Percentiles rank a stretch among this genome's conserved stretches.
Conservation (phyloP, 2,888 invertebrate genomes). For the Rhamphomyia laevipes region DNA sequence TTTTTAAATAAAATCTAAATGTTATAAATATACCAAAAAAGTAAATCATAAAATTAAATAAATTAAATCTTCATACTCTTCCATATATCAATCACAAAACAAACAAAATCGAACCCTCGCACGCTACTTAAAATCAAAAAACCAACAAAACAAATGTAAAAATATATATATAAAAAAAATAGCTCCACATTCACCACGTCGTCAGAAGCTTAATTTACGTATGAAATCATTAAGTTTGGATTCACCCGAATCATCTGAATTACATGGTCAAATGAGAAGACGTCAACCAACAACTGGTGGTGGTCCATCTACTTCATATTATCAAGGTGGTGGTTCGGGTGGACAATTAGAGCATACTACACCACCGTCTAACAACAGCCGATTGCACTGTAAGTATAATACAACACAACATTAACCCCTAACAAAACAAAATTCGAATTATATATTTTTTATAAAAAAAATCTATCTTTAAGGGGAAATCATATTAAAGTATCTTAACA, state of each 20-base stretch:
- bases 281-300: slow-evolving; percentile 39
- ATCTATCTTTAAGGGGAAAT: too few relatives aligned
- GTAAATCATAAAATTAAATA: too few relatives aligned
- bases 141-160: slow-evolving; percentile 1
- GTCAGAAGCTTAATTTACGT: slow-evolving; percentile 90
- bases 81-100: slow-evolving; percentile 7
- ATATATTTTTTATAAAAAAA: too few relatives aligned
- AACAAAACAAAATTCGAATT: too few relatives aligned
- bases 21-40: too few relatives aligned
- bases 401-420: neutral
- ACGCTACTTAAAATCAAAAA: slow-evolving; percentile 8
- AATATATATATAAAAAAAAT: slow-evolving; percentile 24
- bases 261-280: slow-evolving; percentile 57
- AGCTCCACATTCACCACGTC: slow-evolving; percentile 93
- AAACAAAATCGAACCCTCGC: slow-evolving; percentile 14
- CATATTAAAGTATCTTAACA: too few relatives aligned
- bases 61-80: slow-evolving; percentile 9
- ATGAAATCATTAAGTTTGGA: slow-evolving; percentile 97
- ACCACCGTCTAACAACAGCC: slow-evolving; percentile 43
- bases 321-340: slow-evolving; percentile 30
- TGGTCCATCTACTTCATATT: slow-evolving; percentile 31
- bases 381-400: slow-evolving; percentile 50
- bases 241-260: slow-evolving; percentile 84
- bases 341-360: slow-evolving; percentile 38
- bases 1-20: too few relatives aligned